Base-by-base conservation (phyloP, 2,113 vertebrate species). In the Leptobrachium leishanense region DNA sequence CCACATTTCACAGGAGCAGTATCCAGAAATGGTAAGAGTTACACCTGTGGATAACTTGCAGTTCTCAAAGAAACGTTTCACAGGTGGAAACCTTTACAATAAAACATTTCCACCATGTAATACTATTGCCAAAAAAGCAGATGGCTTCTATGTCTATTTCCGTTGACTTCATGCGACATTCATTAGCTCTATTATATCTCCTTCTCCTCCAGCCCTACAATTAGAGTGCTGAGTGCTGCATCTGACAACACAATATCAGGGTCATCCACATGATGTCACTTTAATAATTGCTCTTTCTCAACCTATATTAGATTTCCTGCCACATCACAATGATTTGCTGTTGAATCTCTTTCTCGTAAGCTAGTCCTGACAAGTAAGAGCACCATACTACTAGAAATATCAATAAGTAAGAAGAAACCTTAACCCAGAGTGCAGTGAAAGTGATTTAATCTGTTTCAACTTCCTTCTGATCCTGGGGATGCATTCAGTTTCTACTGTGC, bases 401-500 rank as follows among this genome's bases (percentile, higher is more conserved):
- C 68, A 72, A 78, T 72, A 78, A 64, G 57, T 57, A 72, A 68
- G 66, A 57, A 59, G 54, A 69, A 67, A 69, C 40, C 68, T 78
- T 71, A 50, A 42, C 68, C 63, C 31, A 50, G 68, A 64, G 54
- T 78, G 67, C 44, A 70, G 68, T 55, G 53, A 39, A 53, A 71
- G 31, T 43, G 39, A 71, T 71, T 71, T 78, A 10, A 78, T 65
- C 76, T 78, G 43, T 59, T 41, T 43, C 64, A 64, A 71, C 44
- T 68, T 78, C 41, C 57, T 44, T 72, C 59, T 71, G 13, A 78
- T 64, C 76, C 68, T n/a, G 68, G n/a, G 11, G 3, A 13, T 59
- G 10, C 6, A 2, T 59, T 59, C 54, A 59, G 13, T 69, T 77
- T 59, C 43, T 68, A 68, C 4, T 5, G 46, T 50, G 8, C 57